phyloP scores from a whole-genome alignment of 2,797 vertebrate genomes.

The Nannoperca australis region DNA sequence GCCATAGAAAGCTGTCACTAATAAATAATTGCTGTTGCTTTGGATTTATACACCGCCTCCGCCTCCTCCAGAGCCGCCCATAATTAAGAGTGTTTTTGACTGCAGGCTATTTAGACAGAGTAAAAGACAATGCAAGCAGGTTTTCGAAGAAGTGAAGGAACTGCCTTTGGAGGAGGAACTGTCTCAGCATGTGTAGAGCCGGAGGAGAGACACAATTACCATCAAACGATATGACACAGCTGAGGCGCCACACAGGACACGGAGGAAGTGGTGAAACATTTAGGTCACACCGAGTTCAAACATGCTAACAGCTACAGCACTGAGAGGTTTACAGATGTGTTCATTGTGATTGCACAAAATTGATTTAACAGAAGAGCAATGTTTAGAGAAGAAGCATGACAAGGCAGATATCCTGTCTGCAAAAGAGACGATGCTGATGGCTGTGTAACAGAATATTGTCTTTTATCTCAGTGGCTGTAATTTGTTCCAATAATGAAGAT shows the following conservation, averaged over 20 bases:
- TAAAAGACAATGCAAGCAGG: constrained; percentile 75
- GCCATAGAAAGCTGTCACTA: constrained; percentile 67
- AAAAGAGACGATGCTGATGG: not conserved
- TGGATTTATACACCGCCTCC: constrained; percentile 55
- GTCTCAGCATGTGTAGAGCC: constrained; percentile 67
- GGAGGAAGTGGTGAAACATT: constrained; percentile 67
- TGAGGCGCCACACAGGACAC: constrained; percentile 52
- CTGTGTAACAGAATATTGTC: constrained; percentile 11
- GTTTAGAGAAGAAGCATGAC: constrained; percentile 18
- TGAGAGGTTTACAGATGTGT: constrained; percentile 7
- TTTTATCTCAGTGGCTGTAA: constrained; percentile 3
- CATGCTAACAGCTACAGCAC: constrained; percentile 26
- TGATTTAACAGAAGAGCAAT: constrained; percentile 20
- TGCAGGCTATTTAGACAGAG: constrained; percentile 48
- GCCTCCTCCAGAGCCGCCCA: constrained; percentile 32
- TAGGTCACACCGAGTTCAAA: constrained; percentile 64
- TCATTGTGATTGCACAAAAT: constrained; percentile 4
- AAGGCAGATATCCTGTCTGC: constrained; percentile 18
- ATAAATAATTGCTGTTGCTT: constrained; percentile 72
- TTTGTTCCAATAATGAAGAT: not conserved
- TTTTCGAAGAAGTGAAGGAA: constrained; percentile 66
- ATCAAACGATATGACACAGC: constrained; percentile 58
- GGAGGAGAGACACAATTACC: constrained; percentile 66
- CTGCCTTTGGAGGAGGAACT: constrained; percentile 75
- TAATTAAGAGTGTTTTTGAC: constrained; percentile 50